A percentile compares a stretch with the other conserved stretches of the same genome.
phyloP scores from a whole-genome alignment of 2,113 vertebrate species.

The Cnemophilus loriae region DNA sequence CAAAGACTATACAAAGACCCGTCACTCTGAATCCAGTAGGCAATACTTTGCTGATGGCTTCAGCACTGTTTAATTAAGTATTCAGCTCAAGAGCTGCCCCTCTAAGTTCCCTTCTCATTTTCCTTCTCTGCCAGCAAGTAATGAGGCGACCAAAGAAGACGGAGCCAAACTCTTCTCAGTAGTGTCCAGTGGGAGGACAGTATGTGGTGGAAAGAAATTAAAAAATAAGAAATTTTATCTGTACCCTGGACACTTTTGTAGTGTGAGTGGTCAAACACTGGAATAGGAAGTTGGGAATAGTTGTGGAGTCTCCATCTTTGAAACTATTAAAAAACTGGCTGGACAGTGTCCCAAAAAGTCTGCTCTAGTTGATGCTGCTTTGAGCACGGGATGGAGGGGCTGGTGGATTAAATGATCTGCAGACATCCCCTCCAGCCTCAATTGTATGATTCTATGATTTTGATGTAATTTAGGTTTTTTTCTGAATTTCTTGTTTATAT shows the following conservation, averaged over 20 bases:
- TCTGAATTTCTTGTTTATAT: background rate
- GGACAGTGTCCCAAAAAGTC: background rate
- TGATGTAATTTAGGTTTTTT: background rate
- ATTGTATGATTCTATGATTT: background rate
- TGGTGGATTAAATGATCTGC: background rate
- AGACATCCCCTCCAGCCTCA: background rate
- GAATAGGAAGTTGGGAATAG: background rate
- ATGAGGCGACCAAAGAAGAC: background rate
- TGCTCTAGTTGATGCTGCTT: background rate
- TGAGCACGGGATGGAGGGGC: accelerated
- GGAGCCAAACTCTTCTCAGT: background rate
- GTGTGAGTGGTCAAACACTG: background rate
- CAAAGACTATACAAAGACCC: background rate
- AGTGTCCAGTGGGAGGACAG: background rate
- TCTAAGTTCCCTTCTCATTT: background rate
- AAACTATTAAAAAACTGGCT: background rate
- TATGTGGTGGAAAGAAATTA: background rate
- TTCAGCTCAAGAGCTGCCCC: background rate
- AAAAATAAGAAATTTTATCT: background rate
- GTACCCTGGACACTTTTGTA: background rate
- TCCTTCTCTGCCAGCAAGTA: background rate
- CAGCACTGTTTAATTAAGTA: background rate
- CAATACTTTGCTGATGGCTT: background rate
- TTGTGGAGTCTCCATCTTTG: background rate
- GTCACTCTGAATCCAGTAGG: background rate